A percentile compares a stretch with the other conserved stretches of the same genome.
Evolutionary conservation across 2,113 vertebrate genomes (phyloP).

Genomic region (Mus spicilegus): DNA sequence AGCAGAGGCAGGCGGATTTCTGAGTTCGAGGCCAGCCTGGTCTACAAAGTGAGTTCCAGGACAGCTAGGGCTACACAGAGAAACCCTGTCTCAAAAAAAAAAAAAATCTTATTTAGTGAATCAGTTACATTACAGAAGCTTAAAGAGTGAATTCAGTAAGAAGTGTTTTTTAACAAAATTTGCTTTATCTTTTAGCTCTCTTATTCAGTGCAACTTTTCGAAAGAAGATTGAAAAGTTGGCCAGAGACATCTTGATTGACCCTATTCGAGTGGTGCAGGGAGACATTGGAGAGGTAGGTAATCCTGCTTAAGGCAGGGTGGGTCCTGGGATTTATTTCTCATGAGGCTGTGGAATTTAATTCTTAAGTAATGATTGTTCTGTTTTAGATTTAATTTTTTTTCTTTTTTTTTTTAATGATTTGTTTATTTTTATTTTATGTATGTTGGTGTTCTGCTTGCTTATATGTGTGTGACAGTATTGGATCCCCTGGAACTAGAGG

Average conservation of each 20-base stretch:
- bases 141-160: slow-evolving; percentile 11
- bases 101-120: neutral
- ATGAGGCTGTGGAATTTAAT: neutral
- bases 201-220: slow-evolving; percentile 99
- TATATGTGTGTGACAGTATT: no score
- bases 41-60: no score
- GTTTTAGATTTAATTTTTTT: neutral
- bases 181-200: slow-evolving; percentile 90
- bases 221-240: slow-evolving; percentile 98
- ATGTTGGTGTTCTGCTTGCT: no score
- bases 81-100: neutral
- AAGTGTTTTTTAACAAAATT: slow-evolving; percentile 66
- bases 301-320: slow-evolving; percentile 17
- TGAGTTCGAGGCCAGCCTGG: no score
- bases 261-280: slow-evolving; percentile 98
- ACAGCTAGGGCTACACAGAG: no score
- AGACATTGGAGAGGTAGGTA: slow-evolving; percentile 99
- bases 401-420: no score
- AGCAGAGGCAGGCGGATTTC: no score
- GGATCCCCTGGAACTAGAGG: no score
- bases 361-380: neutral
- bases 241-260: slow-evolving; percentile 96
- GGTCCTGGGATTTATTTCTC: neutral
- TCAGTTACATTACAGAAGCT: neutral
- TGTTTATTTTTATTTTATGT: no score